Percentiles rank a stretch among this genome's conserved stretches.
phyloP scores from a whole-genome alignment of 1,140 invertebrate species.

The Drosophila varians region DNA sequence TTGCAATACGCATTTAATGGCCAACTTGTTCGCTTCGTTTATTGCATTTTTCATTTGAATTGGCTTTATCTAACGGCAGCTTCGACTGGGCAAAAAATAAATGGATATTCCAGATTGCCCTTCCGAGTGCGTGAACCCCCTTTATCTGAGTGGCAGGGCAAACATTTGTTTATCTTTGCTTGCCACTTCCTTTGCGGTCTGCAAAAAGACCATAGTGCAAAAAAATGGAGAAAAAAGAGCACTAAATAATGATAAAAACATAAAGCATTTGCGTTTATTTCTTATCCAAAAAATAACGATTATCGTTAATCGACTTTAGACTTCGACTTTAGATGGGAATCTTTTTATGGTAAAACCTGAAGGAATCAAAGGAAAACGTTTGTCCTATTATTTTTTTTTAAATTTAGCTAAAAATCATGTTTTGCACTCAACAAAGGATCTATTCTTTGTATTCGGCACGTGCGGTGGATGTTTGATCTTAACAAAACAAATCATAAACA shows the following conservation, averaged over 20 bases:
- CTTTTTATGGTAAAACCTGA: no score
- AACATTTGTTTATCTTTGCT: constrained; percentile 60
- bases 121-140: constrained; percentile 2
- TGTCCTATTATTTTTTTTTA: background rate
- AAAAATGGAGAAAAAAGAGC: background rate
- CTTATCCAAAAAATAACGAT: constrained; percentile 37
- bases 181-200: constrained; percentile 62
- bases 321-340: constrained; percentile 11
- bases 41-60: constrained; percentile 10
- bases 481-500: background rate
- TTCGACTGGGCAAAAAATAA: constrained; percentile 13
- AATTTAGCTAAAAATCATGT: background rate
- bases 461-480: background rate
- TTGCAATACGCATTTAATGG: background rate
- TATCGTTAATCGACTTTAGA: constrained; percentile 12
- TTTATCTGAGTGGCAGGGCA: constrained; percentile 53
- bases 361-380: background rate
- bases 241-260: constrained; percentile 39
- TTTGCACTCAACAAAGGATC: background rate
- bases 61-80: constrained; percentile 32
- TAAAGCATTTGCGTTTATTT: constrained; percentile 19
- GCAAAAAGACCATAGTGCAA: constrained; percentile 29
- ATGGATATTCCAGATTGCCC: no score
- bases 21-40: constrained; percentile 15
- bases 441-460: background rate